These are phyloP conservation scores for Gymnogyps californianus DNA, from an alignment of 2,113 vertebrate genomes.

Conservation along the genomic window DNA sequence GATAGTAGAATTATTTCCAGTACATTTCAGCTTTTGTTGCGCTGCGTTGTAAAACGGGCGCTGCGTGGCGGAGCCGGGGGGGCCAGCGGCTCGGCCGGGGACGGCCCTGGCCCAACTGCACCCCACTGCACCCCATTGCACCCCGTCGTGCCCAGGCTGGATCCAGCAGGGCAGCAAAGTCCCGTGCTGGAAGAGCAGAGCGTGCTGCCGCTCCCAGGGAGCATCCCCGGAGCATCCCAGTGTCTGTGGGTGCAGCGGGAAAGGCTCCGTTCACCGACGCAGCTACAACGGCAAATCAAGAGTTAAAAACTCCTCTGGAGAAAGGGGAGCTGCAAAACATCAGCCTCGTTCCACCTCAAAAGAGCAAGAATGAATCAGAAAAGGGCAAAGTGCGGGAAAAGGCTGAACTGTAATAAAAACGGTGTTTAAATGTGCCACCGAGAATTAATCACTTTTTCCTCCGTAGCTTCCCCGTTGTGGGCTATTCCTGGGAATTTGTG, in stretches of 20 bases:
- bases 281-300: neutral
- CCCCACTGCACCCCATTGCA: neutral
- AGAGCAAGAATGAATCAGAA: constrained; percentile 63
- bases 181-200: neutral
- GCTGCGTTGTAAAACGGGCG: neutral
- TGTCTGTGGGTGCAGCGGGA: rapidly evolving
- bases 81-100: neutral
- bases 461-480: neutral
- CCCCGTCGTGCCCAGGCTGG: neutral
- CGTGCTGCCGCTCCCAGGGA: rapidly evolving
- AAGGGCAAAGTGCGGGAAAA: constrained; percentile 51
- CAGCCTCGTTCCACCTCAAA: constrained; percentile 47
- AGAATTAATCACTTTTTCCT: constrained; percentile 56
- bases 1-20: constrained; percentile 49
- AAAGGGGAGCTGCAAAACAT: constrained; percentile 34
- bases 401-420: constrained; percentile 55
- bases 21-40: constrained; percentile 18
- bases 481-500: neutral
- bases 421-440: constrained; percentile 38
- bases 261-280: rapidly evolving
- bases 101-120: rapidly evolving
- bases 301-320: constrained; percentile 7
- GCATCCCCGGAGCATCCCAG: rapidly evolving
- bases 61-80: rapidly evolving
- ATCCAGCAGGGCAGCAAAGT: no score